These are phyloP conservation scores for Oceanodroma tethys DNA, from an alignment of 2,113 vertebrate genomes.

Conservation along the genomic window DNA sequence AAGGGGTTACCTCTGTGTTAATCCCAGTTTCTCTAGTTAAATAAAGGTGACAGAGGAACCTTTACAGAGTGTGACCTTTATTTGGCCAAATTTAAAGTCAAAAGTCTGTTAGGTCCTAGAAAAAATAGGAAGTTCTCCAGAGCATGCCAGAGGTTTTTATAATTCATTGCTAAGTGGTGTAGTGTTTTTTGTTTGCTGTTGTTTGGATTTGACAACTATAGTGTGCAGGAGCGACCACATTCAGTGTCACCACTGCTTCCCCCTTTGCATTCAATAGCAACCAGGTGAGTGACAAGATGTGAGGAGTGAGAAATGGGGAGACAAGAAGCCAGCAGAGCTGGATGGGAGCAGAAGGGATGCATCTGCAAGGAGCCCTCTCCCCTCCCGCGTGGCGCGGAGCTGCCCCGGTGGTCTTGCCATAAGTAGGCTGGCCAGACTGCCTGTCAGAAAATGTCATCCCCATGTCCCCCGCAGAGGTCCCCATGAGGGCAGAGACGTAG, in stretches of 20 bases:
- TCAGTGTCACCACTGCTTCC: neutral
- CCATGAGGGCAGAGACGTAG: neutral
- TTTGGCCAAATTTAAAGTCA: neutral
- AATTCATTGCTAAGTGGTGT: neutral
- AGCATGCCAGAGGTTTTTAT: neutral
- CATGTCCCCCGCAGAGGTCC: neutral
- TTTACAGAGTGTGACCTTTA: neutral
- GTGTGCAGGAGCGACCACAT: neutral
- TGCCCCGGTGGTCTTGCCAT: accelerated
- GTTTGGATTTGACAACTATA: neutral
- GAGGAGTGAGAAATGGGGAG: neutral
- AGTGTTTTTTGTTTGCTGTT: neutral
- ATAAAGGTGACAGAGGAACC: neutral
- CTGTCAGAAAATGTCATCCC: neutral
- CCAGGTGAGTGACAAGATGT: neutral
- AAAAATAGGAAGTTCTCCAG: neutral
- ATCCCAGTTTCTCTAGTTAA: neutral
- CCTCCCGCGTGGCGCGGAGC: no score
- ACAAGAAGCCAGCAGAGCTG: neutral
- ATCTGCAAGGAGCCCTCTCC: neutral
- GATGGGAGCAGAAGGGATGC: neutral
- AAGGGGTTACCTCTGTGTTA: neutral
- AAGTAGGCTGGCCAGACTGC: neutral
- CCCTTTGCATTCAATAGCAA: neutral
- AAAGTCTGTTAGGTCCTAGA: neutral